Base-by-base conservation (phyloP, 2,113 vertebrate genomes). In the Xyliphius kryptos region DNA sequence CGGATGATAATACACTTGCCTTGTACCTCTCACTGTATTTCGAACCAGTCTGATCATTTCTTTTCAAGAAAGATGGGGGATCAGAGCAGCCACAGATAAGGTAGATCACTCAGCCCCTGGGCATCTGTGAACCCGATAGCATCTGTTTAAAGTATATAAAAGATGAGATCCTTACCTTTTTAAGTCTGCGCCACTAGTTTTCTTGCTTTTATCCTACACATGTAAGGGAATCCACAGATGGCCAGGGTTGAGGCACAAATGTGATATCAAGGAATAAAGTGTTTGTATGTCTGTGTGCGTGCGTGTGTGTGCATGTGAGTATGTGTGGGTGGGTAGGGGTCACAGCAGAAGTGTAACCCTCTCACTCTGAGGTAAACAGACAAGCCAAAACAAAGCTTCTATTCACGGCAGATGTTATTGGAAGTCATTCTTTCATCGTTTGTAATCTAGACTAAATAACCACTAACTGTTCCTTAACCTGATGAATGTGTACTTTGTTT, bases 41-140 rank as follows among this genome's bases (percentile, higher is more conserved):
- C 66, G 58, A 54, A 4, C 70, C 66, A 67, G 66, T 58, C 67
- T 74, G 70, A 69, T 81, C 76, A 82, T 82, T 77, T 76, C 41
- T 83, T 82, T 82, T 78, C 77, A 78, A 76, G 73, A 48, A 63
- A 61, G 73, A 60, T 49, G 63, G 61, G 59, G 56, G 70, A 72
- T 63, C 65, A 69, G 67, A 77, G 67, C 63, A 79, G 77, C 70
- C 73, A 68, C 74, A 74, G 76, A 81, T 73, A 76, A 71, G 73
- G 71, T 82, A 76, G 78, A 70, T 74, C 61, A 56, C 63, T 62
- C 74, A 12, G 79, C 72, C 72, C 74, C 38, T 63, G 73, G 77
- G 77, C 81, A 84, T 81, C 78, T 82, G 76, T 63, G 75, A 79
- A 79, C 70, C 75, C 58, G 80, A 86, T 80, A 82, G 76, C 81